phyloP scores from a whole-genome alignment of 2,113 vertebrate species.

The Rhagologus leucostigma region DNA sequence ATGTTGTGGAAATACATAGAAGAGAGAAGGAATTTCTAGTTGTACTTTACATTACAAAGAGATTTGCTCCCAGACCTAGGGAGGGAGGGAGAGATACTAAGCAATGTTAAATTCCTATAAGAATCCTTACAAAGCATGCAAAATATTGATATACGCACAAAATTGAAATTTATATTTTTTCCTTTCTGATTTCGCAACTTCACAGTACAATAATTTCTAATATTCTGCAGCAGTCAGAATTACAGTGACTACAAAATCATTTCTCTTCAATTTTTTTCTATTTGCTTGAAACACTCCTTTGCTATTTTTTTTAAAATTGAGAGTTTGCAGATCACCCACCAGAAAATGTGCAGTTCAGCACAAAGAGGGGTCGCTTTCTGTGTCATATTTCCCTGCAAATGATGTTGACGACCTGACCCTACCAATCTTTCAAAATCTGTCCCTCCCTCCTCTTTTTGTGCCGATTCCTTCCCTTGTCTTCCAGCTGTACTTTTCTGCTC shows the following conservation, averaged over 20 bases:
- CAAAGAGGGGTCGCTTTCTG: background rate
- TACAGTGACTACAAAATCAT: slow-evolving; percentile 8
- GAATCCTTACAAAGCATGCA: slow-evolving; percentile 63
- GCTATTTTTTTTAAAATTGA: background rate
- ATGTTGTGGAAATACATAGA: slow-evolving; percentile 51
- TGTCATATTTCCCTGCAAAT: background rate
- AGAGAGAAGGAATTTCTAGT: slow-evolving; percentile 55
- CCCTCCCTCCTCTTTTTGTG: background rate
- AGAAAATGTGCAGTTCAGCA: background rate
- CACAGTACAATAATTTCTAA: slow-evolving; percentile 51
- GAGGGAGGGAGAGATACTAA: slow-evolving; percentile 54
- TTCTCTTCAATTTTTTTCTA: background rate
- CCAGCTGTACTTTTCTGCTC: background rate
- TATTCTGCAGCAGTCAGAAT: slow-evolving; percentile 36
- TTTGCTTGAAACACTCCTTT: background rate
- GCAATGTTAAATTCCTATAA: slow-evolving; percentile 56
- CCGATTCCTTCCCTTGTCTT: background rate
- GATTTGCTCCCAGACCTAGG: slow-evolving; percentile 57
- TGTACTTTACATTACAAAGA: slow-evolving; percentile 54
- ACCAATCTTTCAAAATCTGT: background rate
- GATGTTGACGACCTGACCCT: background rate
- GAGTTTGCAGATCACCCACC: background rate
- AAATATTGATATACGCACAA: slow-evolving; percentile 62
- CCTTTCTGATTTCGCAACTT: slow-evolving; percentile 33
- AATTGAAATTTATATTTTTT: slow-evolving; percentile 32